These are phyloP conservation scores for Cynocephalus volans DNA, from an alignment of 2,113 vertebrate species.

Conservation along the genomic window DNA sequence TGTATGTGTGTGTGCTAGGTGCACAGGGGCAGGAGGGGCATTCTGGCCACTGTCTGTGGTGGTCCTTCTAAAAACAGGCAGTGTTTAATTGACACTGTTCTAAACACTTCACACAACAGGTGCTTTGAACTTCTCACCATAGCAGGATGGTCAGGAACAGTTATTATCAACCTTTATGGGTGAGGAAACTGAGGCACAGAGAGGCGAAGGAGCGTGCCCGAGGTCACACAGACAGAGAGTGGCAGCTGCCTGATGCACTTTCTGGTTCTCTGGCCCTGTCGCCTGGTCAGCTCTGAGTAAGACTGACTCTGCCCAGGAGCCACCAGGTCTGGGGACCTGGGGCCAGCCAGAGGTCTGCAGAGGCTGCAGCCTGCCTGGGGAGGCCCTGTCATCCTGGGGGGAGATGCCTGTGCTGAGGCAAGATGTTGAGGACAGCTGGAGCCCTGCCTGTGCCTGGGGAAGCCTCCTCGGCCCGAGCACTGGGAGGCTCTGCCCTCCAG, in stretches of 20 bases:
- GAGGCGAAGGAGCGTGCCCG: background rate
- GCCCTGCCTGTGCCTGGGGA: background rate
- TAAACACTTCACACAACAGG: no score
- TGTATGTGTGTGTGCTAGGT: background rate
- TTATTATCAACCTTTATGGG: background rate
- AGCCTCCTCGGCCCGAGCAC: background rate
- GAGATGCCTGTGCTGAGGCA: no score
- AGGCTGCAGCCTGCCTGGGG: background rate
- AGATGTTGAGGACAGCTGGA: background rate
- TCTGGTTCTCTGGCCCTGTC: no score
- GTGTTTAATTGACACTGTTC: rapidly evolving
- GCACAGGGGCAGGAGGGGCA: background rate
- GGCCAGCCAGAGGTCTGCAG: background rate
- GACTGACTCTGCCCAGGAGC: background rate
- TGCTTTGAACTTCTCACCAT: background rate
- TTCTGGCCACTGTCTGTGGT: no score
- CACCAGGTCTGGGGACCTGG: rapidly evolving
- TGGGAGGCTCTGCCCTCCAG: background rate
- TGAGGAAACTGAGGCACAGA: background rate
- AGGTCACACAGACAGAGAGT: no score
- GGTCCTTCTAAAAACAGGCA: background rate
- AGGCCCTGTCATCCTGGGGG: background rate
- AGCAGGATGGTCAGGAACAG: background rate
- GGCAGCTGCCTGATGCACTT: background rate
- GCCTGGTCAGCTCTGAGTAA: rapidly evolving